Percentiles rank a stretch among this genome's conserved stretches.
These are phyloP conservation scores for Buceros bicornis DNA, from an alignment of 2,797 vertebrate species.

Conservation along the genomic window DNA sequence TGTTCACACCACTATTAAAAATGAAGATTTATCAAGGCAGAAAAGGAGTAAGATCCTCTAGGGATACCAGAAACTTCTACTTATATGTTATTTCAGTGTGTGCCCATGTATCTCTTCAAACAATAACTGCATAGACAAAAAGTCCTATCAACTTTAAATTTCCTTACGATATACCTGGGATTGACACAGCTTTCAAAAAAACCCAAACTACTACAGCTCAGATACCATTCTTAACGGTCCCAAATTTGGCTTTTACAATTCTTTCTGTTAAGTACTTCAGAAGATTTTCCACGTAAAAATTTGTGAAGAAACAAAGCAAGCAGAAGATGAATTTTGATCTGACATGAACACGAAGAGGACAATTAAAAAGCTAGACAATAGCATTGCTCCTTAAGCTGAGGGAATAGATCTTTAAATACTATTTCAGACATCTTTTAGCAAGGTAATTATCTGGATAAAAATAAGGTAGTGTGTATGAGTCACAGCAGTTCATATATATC, in stretches of 20 bases:
- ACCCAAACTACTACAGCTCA: not conserved
- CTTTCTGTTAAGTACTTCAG: not conserved
- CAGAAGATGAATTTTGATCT: not conserved
- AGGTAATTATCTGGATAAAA: constrained; percentile 60
- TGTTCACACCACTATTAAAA: not conserved
- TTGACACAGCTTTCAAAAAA: not conserved
- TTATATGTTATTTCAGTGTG: not conserved
- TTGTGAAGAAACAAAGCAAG: not conserved
- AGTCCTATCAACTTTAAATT: not conserved
- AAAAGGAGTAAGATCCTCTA: not conserved
- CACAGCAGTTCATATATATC: constrained; percentile 31
- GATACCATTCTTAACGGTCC: not conserved
- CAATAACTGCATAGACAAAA: not conserved
- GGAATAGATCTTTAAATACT: not conserved
- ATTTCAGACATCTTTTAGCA: constrained; percentile 19
- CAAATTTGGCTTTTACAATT: not conserved
- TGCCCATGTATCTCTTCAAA: not conserved
- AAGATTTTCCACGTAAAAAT: not conserved
- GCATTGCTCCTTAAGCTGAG: not conserved
- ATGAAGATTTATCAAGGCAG: not conserved
- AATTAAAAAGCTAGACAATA: not conserved
- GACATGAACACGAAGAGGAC: not conserved
- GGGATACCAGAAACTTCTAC: not conserved
- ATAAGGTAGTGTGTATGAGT: not conserved
- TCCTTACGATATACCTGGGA: not conserved